Conservation (phyloP, 1,140 invertebrate genomes). For the Drosophila asahinai region DNA sequence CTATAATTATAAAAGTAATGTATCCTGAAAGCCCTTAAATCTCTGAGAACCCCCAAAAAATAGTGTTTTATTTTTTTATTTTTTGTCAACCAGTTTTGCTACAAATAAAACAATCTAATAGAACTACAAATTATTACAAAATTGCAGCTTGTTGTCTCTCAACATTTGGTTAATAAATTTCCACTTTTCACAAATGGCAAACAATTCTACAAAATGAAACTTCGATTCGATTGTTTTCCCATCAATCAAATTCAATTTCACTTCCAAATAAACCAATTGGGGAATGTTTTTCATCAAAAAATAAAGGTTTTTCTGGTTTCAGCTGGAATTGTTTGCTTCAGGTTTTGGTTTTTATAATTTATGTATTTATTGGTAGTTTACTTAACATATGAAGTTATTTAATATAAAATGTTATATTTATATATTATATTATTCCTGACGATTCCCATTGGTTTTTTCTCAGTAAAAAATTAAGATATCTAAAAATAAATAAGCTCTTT, state of each 20-base stretch:
- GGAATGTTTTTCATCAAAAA: neutral
- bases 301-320: too few species aligned
- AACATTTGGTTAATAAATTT: neutral
- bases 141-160: neutral
- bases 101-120: too few species aligned
- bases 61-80: too few species aligned
- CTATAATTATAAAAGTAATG: too few species aligned
- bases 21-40: too few species aligned
- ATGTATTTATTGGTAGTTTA: neutral
- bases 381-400: neutral
- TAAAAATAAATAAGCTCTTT: too few species aligned
- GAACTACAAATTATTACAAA: too few species aligned
- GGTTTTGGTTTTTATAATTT: neutral
- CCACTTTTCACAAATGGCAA: neutral
- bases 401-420: too few species aligned
- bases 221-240: constrained; percentile 1
- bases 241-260: constrained; percentile 18
- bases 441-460: neutral
- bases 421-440: neutral
- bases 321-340: neutral
- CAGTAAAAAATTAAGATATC: neutral
- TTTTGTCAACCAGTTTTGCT: too few species aligned
- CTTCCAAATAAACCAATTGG: neutral
- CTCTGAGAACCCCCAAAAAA: too few species aligned
- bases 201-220: constrained; percentile 2